Percentiles rank a stretch among this genome's conserved stretches.
These are phyloP conservation scores for Pammene aurita DNA, from an alignment of 2,888 invertebrate species.

Conservation along the genomic window DNA sequence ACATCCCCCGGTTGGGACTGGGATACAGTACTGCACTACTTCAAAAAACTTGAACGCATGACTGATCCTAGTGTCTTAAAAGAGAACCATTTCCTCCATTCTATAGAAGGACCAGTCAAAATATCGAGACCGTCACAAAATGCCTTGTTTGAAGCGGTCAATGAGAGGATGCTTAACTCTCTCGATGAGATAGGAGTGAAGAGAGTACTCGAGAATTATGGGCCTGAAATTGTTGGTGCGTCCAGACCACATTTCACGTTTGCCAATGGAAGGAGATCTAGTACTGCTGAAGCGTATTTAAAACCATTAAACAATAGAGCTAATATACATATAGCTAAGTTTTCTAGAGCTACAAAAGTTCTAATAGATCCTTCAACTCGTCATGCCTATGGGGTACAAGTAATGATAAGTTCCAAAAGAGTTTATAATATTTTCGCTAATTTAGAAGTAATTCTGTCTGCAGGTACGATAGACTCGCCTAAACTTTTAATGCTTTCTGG, in stretches of 20 bases:
- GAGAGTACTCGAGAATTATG: conserved; percentile 57
- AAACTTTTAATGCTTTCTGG: conserved; percentile 73
- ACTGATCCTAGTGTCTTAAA: conserved; percentile 54
- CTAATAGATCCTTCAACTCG: conserved; percentile 57
- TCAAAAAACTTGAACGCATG: conserved; percentile 63
- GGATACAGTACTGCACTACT: conserved; percentile 57
- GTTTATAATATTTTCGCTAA: conserved; percentile 57
- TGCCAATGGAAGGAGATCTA: conserved; percentile 64
- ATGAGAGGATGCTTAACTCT: conserved; percentile 54
- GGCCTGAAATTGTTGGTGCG: conserved; percentile 53
- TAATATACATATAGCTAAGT: conserved; percentile 66
- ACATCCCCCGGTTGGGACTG: conserved; percentile 63
- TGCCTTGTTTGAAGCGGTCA: conserved; percentile 49
- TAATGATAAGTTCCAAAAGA: conserved; percentile 52
- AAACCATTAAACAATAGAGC: conserved; percentile 54
- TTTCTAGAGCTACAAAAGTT: conserved; percentile 62
- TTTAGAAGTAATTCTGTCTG: conserved; percentile 69
- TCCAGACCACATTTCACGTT: conserved; percentile 59
- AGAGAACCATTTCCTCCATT: conserved; percentile 55
- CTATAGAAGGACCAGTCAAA: conserved; percentile 58
- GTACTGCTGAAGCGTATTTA: conserved; percentile 70
- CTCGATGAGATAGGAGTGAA: conserved; percentile 60
- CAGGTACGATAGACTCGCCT: conserved; percentile 67
- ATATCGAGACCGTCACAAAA: conserved; percentile 55
- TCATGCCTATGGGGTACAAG: conserved; percentile 62